Evolutionary conservation across 2,888 invertebrate species (phyloP), one percentile per base, ranked within the genome.

Genomic region (Tolmerus cingulatus): DNA sequence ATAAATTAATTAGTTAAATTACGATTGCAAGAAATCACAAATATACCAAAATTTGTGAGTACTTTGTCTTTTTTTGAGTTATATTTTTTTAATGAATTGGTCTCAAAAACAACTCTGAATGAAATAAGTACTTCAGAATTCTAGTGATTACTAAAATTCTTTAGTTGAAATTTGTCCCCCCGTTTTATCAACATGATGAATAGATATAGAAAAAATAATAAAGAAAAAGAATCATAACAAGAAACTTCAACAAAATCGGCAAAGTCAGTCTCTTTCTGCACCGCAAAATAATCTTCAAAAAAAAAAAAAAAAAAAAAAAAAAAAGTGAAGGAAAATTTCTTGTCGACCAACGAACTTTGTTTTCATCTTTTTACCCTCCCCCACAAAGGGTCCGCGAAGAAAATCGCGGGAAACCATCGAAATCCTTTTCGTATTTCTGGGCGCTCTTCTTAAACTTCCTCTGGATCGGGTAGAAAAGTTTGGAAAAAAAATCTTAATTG

Each of bases 401-500:
- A 66, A 66, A 27, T 66, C 66, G 27, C 66, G 23, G 66, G 66
- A 66, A 66, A 66, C 66, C 66, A 66, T 66, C 66, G 66, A 23
- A 27, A 66, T 66, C 66, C 66, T 66, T 23, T 23, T 23, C 19
- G 27, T 66, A 57, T 82, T 82, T 57, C 57, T 82, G 57, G 40
- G 34, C 19, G 51, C n/a, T 79, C 51, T 79, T 79, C 79, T 82
- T 57, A 30, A 37, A 57, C 51, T 82, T 82, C 40, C 82, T 46
- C 43, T 37, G 30, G 16, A 40, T 82, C 57, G 37, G 57, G 66
- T 23, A 19, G 19, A 82, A 82, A 82, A 82, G 57, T 82, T 82
- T 82, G 40, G 37, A 66, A 66, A 82, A 66, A 82, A 82, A 82
- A 57, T 82, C 66, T 46, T 82, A 82, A 82, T 82, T 82, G 82